phyloP scores from a whole-genome alignment of 2,888 invertebrate genomes.

The Agonopterix arenella region DNA sequence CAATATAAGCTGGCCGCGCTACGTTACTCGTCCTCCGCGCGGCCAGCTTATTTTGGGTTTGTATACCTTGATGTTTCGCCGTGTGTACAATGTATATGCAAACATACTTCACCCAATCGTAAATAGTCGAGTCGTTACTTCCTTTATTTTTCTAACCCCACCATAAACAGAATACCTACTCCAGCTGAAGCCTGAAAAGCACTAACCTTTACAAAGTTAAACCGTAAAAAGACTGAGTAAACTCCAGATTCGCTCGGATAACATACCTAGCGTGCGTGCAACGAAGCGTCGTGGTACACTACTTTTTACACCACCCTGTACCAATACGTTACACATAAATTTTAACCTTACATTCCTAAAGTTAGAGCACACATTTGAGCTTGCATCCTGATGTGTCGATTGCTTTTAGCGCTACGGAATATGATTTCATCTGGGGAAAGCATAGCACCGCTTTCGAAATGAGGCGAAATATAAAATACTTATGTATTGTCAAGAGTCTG shows the following conservation, averaged over 20 bases:
- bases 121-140: too few relatives aligned
- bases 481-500: neutral
- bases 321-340: slow-evolving; percentile 11
- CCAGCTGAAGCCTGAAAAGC: too few relatives aligned
- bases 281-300: slow-evolving; percentile 31
- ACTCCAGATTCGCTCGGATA: slow-evolving; percentile 24
- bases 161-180: too few relatives aligned
- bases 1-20: too few relatives aligned
- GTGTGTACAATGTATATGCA: too few relatives aligned
- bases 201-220: neutral
- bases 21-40: too few relatives aligned
- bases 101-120: too few relatives aligned
- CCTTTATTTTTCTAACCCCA: too few relatives aligned
- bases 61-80: too few relatives aligned
- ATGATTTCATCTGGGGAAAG: slow-evolving; percentile 57
- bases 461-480: neutral
- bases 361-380: slow-evolving; percentile 12
- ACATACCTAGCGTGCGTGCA: slow-evolving; percentile 31
- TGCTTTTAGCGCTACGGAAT: slow-evolving; percentile 46
- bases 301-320: slow-evolving; percentile 33
- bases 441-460: slow-evolving; percentile 18
- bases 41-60: too few relatives aligned
- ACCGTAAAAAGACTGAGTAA: slow-evolving; percentile 10
- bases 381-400: slow-evolving; percentile 29
- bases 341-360: slow-evolving; percentile 24